phyloP scores from a whole-genome alignment of 2,888 invertebrate species.

The Lepidocyrtinus sp. region DNA sequence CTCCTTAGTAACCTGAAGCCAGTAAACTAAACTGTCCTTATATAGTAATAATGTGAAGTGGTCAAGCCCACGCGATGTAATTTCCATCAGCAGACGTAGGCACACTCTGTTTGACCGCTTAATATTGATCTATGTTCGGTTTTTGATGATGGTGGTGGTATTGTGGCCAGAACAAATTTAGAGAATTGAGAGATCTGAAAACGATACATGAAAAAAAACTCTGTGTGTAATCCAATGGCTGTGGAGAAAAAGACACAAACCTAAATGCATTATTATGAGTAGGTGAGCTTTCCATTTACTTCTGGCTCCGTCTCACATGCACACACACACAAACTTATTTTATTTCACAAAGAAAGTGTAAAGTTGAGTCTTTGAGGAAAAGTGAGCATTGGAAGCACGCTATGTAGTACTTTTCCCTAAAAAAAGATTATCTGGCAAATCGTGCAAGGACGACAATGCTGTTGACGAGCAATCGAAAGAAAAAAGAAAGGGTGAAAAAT shows the following conservation, averaged over 20 bases:
- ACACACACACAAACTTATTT: not conserved
- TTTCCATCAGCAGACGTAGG: not conserved
- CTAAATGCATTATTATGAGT: not conserved
- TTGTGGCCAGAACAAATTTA: conserved; percentile 7
- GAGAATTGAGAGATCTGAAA: not conserved
- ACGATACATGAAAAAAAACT: not conserved
- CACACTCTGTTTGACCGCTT: conserved; percentile 20
- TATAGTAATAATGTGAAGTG: conserved; percentile 37
- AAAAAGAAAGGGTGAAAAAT: not conserved
- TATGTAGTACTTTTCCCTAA: not conserved
- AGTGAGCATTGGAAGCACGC: conserved; percentile 10
- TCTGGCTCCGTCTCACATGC: no score
- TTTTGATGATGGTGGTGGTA: not conserved
- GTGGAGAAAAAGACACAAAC: not conserved
- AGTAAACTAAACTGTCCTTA: conserved; percentile 35
- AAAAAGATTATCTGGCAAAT: not conserved
- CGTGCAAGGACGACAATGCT: not conserved
- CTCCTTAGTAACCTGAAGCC: conserved; percentile 5
- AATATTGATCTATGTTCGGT: conserved; percentile 51
- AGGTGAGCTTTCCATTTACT: not conserved
- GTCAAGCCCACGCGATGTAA: conserved; percentile 43
- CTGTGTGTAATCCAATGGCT: not conserved
- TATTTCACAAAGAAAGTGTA: not conserved
- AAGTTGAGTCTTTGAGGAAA: conserved; percentile 8
- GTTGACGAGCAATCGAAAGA: no score